Base-by-base conservation (phyloP, 2,113 vertebrate species). In the Nematolebias whitei region DNA sequence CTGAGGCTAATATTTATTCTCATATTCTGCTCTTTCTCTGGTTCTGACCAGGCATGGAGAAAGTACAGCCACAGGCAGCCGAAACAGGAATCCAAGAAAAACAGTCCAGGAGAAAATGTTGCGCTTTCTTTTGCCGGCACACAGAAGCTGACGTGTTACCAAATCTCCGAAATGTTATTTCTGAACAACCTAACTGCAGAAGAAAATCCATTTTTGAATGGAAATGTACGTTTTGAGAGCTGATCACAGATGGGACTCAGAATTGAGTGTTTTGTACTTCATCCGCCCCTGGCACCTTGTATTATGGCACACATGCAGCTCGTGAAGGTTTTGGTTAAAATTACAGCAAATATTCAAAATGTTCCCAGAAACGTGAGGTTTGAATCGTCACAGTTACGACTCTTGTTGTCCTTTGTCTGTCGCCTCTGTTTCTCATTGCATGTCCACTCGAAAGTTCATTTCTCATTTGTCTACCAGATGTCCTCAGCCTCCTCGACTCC, bases 1-100 rank as follows among this genome's bases (percentile, higher is more conserved):
- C 13, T 59, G 40, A 45, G 68, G 68, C 35, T 80, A 79, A 40
- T 73, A 47, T 79, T 43, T 52, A 39, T 71, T 69, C 44, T 78
- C 47, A 63, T 76, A 54, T 74, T 72, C 49, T 54, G 13, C 24
- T 69, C 64, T 63, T 59, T 15, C 18, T 50, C 19, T 14, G 23
- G 54, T 65, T 76, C 54, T 67, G 67, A 69, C 65, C 67, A 54
- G 51, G 26, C 16, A 39, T 13, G 29, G 54, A 40, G 23, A 51
- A 66, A 20, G 39, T 45, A 52, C 41, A 3, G 50, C 61, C 63
- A 69, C 26, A 55, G 65, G 47, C 61, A 35, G n/a, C 52, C 38
- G 16, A 50, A 48, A 18, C 43, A 70, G 23, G n/a, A 73, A 39
- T 48, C 13, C 11, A 41, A 58, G 32, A 41, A 60, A 57, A 19